Conservation (phyloP, 2,797 vertebrate genomes). For the Melanotaenia trifasciata region DNA sequence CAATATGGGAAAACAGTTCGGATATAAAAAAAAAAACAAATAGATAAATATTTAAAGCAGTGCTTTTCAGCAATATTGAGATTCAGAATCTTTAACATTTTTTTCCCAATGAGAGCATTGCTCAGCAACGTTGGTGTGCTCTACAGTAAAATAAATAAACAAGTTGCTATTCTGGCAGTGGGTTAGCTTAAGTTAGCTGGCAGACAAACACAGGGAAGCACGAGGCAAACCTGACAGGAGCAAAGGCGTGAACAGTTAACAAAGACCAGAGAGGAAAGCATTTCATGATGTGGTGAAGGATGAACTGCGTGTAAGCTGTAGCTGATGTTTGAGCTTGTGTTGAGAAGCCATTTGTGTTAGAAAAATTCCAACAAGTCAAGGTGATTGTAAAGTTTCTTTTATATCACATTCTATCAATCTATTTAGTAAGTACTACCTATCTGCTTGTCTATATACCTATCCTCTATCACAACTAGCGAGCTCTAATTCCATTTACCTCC, state of each 20-base stretch:
- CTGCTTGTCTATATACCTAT: conserved; percentile 43
- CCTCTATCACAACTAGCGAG: conserved; percentile 41
- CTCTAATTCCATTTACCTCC: conserved; percentile 67
- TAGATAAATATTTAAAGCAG: background rate
- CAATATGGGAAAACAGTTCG: background rate
- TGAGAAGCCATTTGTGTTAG: conserved; percentile 22
- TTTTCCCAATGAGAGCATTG: conserved; percentile 52
- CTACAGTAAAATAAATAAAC: conserved; percentile 44
- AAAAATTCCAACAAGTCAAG: conserved; percentile 6
- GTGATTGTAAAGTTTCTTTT: conserved; percentile 7
- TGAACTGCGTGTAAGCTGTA: conserved; percentile 9
- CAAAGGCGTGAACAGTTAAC: conserved; percentile 19
- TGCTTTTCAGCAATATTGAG: background rate
- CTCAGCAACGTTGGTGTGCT: conserved; percentile 47
- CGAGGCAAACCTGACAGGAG: conserved; percentile 29
- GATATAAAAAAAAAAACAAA: background rate
- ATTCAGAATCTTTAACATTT: background rate
- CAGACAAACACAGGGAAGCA: conserved; percentile 56
- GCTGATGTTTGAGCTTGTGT: conserved; percentile 12
- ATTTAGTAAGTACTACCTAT: conserved; percentile 33
- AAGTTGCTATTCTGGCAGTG: conserved; percentile 47
- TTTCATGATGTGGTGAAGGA: conserved; percentile 11
- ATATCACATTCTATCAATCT: conserved; percentile 9
- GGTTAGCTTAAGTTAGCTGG: conserved; percentile 30
- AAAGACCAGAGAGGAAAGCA: conserved; percentile 8